phyloP scores from a whole-genome alignment of 2,797 vertebrate species.

The Xenentodon cancila region DNA sequence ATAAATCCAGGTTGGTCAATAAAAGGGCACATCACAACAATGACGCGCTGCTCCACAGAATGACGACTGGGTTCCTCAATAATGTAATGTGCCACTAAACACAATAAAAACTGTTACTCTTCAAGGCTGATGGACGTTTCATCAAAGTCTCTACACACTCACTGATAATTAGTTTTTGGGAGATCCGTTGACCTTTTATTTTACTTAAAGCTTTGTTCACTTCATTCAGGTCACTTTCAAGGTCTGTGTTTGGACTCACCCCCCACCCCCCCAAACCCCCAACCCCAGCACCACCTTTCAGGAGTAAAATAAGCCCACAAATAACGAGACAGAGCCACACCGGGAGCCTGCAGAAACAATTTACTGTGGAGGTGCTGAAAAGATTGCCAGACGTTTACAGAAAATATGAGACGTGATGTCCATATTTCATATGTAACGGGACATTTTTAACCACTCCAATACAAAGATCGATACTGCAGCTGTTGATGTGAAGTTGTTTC shows the following conservation, averaged over 20 bases:
- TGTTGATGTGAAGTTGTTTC: not conserved
- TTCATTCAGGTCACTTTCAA: not conserved
- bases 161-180: conserved; percentile 1
- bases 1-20: not conserved
- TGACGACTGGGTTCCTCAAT: not conserved
- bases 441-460: not conserved
- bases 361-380: not conserved
- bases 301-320: conserved; percentile 3
- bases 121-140: not conserved
- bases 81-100: not conserved
- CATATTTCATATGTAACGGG: not conserved
- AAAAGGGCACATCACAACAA: not conserved
- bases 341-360: conserved; percentile 4
- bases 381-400: not conserved
- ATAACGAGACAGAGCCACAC: conserved; percentile 25
- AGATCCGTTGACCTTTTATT: not conserved
- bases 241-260: not conserved
- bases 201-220: not conserved
- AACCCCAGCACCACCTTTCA: conserved; percentile 18
- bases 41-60: not conserved
- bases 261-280: too few species aligned
- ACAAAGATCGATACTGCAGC: not conserved
- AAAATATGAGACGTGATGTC: not conserved
- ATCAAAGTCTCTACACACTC: not conserved
- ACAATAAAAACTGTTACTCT: not conserved